Percentiles rank a stretch among this genome's conserved stretches.
Evolutionary conservation across 23 tunicate genomes (phyloP).

Genomic region (Phallusia fumigata): DNA sequence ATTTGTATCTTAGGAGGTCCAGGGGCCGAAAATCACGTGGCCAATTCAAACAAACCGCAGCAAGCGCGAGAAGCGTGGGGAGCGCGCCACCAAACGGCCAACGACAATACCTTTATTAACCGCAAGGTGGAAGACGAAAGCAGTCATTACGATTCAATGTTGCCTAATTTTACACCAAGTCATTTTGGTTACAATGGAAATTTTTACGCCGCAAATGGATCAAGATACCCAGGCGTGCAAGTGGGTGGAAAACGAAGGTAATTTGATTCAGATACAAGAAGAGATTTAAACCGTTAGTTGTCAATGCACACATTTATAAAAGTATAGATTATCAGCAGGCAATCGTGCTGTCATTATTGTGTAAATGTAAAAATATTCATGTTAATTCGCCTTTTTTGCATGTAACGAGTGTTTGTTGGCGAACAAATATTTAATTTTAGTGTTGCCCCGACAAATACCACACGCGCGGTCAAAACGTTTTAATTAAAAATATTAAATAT

Average conservation of each 20-base stretch:
- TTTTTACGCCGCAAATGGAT: neutral
- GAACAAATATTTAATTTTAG: too few relatives aligned
- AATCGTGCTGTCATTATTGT: too few relatives aligned
- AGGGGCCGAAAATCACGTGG: neutral
- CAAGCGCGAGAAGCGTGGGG: neutral
- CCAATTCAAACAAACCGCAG: neutral
- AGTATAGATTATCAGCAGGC: too few relatives aligned
- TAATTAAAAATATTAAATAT: too few relatives aligned
- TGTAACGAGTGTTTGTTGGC: too few relatives aligned
- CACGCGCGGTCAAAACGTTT: too few relatives aligned
- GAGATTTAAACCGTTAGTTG: too few relatives aligned
- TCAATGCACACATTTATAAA: too few relatives aligned
- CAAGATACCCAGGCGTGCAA: neutral
- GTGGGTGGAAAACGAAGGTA: constrained; percentile 12
- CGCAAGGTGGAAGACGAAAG: neutral
- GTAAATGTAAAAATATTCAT: too few relatives aligned
- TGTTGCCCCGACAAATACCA: too few relatives aligned
- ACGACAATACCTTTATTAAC: neutral
- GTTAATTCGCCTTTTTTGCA: too few relatives aligned
- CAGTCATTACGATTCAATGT: neutral
- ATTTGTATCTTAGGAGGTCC: neutral
- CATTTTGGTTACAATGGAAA: neutral
- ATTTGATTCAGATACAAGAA: neutral
- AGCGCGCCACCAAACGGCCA: constrained; percentile 1
- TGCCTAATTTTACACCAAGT: neutral